Evolutionary conservation across 2,113 vertebrate species (phyloP).

Genomic region (Pteropus alecto): DNA sequence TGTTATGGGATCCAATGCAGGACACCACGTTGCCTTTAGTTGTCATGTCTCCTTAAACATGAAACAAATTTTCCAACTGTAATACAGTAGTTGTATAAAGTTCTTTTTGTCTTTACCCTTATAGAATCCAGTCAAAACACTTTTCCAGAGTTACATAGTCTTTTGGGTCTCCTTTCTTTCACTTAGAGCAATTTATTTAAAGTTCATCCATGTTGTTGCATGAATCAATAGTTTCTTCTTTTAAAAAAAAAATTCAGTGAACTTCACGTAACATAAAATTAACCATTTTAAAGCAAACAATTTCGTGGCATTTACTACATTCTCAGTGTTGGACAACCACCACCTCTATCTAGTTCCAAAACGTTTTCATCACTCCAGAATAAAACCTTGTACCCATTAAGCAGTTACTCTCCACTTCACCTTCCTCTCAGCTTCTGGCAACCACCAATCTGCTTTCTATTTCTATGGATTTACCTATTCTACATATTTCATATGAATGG

Average conservation of each 20-base stretch:
- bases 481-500: background rate
- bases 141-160: background rate
- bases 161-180: background rate
- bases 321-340: background rate
- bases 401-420: background rate
- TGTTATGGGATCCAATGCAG: background rate
- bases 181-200: constrained; percentile 2
- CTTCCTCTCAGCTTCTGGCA: background rate
- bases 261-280: background rate
- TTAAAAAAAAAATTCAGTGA: background rate
- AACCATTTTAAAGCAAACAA: background rate
- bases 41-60: background rate
- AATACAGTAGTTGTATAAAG: background rate
- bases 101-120: background rate
- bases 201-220: background rate
- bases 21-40: background rate
- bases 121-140: background rate
- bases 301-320: background rate
- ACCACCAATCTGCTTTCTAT: background rate
- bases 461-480: background rate
- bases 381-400: background rate
- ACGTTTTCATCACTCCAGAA: background rate
- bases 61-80: background rate
- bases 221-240: background rate
- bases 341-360: background rate